Evolutionary conservation across 1,140 invertebrate genomes (phyloP).

Genomic region (Drosophila lowei): DNA sequence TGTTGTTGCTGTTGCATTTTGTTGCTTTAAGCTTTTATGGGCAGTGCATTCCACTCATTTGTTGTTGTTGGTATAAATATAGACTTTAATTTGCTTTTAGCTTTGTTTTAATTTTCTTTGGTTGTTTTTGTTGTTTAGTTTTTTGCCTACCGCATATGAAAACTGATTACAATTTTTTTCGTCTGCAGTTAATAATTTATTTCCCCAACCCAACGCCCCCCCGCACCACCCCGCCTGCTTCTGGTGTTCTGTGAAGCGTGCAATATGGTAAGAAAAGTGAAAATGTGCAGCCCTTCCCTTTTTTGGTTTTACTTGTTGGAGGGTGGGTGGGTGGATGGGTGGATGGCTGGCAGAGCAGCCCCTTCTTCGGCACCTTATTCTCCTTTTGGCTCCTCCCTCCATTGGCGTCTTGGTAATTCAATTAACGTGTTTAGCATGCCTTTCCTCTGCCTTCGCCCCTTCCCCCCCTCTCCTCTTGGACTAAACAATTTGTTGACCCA

Average conservation of each 20-base stretch:
- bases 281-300: constrained; percentile 29
- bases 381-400: background rate
- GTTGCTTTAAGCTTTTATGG: constrained; percentile 69
- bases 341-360: constrained; percentile 2
- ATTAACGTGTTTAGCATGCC: constrained; percentile 53
- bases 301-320: background rate
- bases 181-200: constrained; percentile 49
- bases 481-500: constrained; percentile 45
- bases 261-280: constrained; percentile 48
- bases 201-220: background rate
- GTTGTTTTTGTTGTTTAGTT: constrained; percentile 8
- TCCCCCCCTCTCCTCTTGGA: background rate
- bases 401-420: constrained; percentile 57
- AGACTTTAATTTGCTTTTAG: constrained; percentile 59
- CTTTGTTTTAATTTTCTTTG: constrained; percentile 4
- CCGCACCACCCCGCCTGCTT: background rate
- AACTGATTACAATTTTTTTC: constrained; percentile 62
- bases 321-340: background rate
- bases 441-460: background rate
- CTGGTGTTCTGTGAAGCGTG: constrained; percentile 17
- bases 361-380: constrained; percentile 16
- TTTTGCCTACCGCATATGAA: constrained; percentile 46
- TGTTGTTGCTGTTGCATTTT: constrained; percentile 48
- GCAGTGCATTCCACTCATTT: constrained; percentile 63
- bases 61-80: constrained; percentile 57